phyloP scores from a whole-genome alignment of 2,888 invertebrate species.

The Digitonthophagus gazella region DNA sequence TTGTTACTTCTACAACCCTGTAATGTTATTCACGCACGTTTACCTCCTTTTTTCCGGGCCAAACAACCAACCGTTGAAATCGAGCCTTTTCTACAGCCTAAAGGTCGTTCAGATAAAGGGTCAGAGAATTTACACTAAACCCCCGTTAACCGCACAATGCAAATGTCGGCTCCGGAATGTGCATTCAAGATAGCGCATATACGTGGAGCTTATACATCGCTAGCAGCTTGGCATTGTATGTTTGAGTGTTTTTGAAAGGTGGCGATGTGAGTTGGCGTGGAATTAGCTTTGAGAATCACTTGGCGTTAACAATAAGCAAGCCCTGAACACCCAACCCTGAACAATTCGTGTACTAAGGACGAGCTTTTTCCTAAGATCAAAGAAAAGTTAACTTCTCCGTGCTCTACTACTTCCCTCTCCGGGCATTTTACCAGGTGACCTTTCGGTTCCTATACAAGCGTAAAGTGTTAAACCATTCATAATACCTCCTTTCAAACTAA shows the following conservation, averaged over 20 bases:
- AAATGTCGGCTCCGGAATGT: not conserved
- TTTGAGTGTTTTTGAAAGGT: not conserved
- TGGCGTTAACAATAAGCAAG: not conserved
- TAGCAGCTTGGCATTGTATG: not conserved
- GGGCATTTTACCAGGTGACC: not conserved
- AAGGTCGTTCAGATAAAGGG: not conserved
- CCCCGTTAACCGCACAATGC: not conserved
- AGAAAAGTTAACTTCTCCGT: not conserved
- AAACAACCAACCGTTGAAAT: not conserved
- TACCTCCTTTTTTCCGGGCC: not conserved
- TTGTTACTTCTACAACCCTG: not conserved
- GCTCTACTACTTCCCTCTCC: not conserved
- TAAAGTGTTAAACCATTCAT: too few relatives aligned
- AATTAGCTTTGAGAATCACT: not conserved
- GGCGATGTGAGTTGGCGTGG: not conserved
- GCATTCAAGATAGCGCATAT: not conserved
- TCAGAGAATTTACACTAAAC: not conserved
- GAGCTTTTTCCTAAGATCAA: not conserved
- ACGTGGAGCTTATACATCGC: not conserved
- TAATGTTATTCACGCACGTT: not conserved
- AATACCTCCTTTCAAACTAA: too few relatives aligned
- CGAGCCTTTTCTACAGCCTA: not conserved
- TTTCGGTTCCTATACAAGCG: too few relatives aligned
- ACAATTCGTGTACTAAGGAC: not conserved
- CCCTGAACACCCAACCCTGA: too few relatives aligned